Base-by-base conservation (phyloP, 2,113 vertebrate species). In the Rhynchopsitta pachyrhyncha region DNA sequence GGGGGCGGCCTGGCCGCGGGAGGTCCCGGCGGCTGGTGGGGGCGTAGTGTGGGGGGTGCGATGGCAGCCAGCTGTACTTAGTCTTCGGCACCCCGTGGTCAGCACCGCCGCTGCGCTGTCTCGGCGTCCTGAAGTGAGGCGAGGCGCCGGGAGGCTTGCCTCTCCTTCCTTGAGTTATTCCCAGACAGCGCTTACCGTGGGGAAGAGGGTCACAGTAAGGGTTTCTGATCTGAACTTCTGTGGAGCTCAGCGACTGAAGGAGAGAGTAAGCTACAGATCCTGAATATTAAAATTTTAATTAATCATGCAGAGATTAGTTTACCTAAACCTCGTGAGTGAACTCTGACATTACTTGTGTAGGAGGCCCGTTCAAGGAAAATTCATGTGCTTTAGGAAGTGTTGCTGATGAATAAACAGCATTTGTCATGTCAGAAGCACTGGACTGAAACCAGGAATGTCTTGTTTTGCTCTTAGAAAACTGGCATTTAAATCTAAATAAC, bases 101-200 rank as follows among this genome's bases (percentile, higher is more conserved):
- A 7, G 15, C n/a, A 1, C 31, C 42, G 7, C 31, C 15, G 44
- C 60, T 4, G 67, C 62, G 12, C 29, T 4, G 55, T 39, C 23
- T 16, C 44, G 35, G 35, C 78, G 12, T 24, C 28, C 11, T 1
- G 53, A 18, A 44, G n/a, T 33, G 35, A 3, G 50, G 39, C 10
- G 13, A 10, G 53, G 28, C 15, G 25, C 16, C 53, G 1, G 23
- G 18, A 1, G 52, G 29, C 41, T 37, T 4, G n/a, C 4, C 11
- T 7, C 42, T 12, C 14, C 11, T 39, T 0, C 31, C 13, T 10
- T 8, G 60, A 24, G 0, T 15, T 39, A 1, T 39, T 49, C 33
- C 35, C n/a, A 1, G 16, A 1, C 46, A 3, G 20, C 19, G 2
- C 7, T 4, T 17, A 4, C 28, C 28, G 0, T 10, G 28, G 11